A percentile compares a stretch with the other conserved stretches of the same genome.
These are phyloP conservation scores for Drosophila tanythrix DNA, from an alignment of 2,888 invertebrate species.

Conservation along the genomic window DNA sequence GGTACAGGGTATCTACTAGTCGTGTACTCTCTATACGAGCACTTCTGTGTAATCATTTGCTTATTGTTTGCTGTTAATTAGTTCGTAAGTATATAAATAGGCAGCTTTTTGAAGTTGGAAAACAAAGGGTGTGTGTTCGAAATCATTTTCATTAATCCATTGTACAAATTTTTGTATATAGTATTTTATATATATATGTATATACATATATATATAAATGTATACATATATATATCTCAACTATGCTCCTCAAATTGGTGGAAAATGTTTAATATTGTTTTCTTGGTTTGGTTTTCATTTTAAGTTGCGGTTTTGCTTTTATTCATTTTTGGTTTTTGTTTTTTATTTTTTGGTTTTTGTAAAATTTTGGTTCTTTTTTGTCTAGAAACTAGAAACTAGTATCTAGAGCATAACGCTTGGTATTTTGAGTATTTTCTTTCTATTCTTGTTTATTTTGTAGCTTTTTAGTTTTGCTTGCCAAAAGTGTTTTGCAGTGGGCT, in stretches of 20 bases:
- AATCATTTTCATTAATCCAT: conserved; percentile 31
- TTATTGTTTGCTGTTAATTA: conserved; percentile 25
- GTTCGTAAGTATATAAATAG: conserved; percentile 74
- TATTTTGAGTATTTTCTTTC: conserved; percentile 39
- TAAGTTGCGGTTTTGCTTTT: neutral
- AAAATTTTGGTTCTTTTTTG: conserved; percentile 77
- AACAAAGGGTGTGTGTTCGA: conserved; percentile 59
- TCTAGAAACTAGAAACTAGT: conserved; percentile 60
- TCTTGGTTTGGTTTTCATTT: conserved; percentile 23
- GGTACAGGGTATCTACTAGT: conserved; percentile 1
- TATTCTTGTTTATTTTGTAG: conserved; percentile 21
- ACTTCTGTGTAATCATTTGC: conserved; percentile 2
- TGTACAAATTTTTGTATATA: conserved; percentile 44
- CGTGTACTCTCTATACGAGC: neutral
- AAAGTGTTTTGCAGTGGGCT: conserved; percentile 35
- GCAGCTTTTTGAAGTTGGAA: conserved; percentile 64
- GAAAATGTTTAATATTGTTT: conserved; percentile 63
- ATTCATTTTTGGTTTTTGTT: neutral
- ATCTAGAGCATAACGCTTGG: conserved; percentile 66
- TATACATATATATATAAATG: conserved; percentile 5
- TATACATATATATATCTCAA: conserved; percentile 31
- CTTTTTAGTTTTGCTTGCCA: conserved; percentile 16
- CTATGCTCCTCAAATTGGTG: conserved; percentile 68
- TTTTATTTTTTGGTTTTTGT: conserved; percentile 45
- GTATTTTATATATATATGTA: conserved; percentile 40